phyloP scores from a whole-genome alignment of 2,797 vertebrate genomes.

The Arrhamphus sclerolepis region DNA sequence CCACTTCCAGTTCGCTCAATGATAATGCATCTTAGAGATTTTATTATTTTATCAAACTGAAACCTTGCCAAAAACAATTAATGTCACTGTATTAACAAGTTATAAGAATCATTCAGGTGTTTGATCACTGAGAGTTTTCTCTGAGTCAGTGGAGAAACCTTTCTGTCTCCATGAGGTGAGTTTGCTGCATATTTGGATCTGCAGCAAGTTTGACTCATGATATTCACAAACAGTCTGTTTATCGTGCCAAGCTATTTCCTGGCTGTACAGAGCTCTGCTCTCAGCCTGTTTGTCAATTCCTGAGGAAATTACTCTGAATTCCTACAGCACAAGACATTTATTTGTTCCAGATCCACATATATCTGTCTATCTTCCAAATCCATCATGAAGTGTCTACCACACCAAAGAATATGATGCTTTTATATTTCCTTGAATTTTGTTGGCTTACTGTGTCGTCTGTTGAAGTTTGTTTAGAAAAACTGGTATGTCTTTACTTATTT shows the following conservation, averaged over 20 bases:
- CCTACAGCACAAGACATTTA: slow-evolving; percentile 33
- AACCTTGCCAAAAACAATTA: too few relatives aligned
- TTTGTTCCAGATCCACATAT: slow-evolving; percentile 17
- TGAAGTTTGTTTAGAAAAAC: not conserved
- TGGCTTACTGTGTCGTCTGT: not conserved
- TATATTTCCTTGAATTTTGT: not conserved
- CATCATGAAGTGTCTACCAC: not conserved
- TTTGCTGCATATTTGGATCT: not conserved
- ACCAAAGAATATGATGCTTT: not conserved
- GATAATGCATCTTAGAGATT: too few relatives aligned
- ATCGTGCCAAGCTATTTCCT: slow-evolving; percentile 62
- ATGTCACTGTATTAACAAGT: not conserved
- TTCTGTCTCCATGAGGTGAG: slow-evolving; percentile 3
- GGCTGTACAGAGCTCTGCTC: slow-evolving; percentile 30
- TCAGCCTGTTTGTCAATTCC: slow-evolving; percentile 49
- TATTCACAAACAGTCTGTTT: slow-evolving; percentile 3
- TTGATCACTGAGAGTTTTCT: not conserved
- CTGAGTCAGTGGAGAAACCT: not conserved
- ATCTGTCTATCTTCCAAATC: not conserved
- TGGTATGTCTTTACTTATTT: not conserved
- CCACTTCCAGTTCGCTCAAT: too few relatives aligned
- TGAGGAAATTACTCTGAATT: slow-evolving; percentile 67
- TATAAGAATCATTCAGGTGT: not conserved
- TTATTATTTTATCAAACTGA: too few relatives aligned
- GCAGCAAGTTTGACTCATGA: slow-evolving; percentile 1